phyloP scores from a whole-genome alignment of 2,888 invertebrate species.

The Drosophila setosimentum region DNA sequence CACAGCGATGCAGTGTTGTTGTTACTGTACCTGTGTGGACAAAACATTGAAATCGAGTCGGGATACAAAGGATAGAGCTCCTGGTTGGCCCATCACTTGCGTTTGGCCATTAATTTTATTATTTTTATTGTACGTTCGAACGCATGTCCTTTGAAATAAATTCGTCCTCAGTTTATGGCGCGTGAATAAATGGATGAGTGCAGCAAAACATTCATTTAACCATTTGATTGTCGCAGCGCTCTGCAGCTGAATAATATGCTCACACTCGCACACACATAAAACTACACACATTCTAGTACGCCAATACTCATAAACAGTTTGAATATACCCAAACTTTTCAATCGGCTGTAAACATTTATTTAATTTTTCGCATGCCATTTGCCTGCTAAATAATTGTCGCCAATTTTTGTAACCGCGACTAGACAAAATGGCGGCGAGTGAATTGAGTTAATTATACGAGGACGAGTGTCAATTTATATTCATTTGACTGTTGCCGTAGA shows the following conservation, averaged over 20 bases:
- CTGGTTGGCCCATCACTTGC: slow-evolving; percentile 48
- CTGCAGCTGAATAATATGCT: slow-evolving; percentile 38
- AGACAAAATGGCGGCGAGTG: slow-evolving; percentile 50
- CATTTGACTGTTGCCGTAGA: slow-evolving; percentile 12
- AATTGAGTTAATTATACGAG: slow-evolving; percentile 49
- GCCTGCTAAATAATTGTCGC: slow-evolving; percentile 57
- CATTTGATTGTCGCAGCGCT: slow-evolving; percentile 59
- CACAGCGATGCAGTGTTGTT: slow-evolving; percentile 30
- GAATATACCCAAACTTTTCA: slow-evolving; percentile 6
- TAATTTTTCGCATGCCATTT: slow-evolving; percentile 55
- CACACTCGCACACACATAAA: background rate
- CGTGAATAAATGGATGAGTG: slow-evolving; percentile 80
- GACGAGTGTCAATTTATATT: slow-evolving; percentile 13
- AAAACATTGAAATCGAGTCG: slow-evolving; percentile 16
- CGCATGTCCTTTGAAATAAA: slow-evolving; percentile 73
- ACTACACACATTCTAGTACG: background rate
- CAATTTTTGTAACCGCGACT: slow-evolving; percentile 59
- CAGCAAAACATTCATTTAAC: slow-evolving; percentile 78
- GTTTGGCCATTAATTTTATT: slow-evolving; percentile 73
- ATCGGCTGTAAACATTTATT: slow-evolving; percentile 39
- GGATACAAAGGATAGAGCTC: slow-evolving; percentile 10
- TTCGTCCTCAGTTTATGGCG: slow-evolving; percentile 77
- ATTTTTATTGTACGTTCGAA: slow-evolving; percentile 69
- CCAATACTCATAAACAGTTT: slow-evolving; percentile 16
- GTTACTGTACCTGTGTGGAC: slow-evolving; percentile 17